Conservation (phyloP, 2,888 invertebrate genomes). For the Erannis defoliaria region DNA sequence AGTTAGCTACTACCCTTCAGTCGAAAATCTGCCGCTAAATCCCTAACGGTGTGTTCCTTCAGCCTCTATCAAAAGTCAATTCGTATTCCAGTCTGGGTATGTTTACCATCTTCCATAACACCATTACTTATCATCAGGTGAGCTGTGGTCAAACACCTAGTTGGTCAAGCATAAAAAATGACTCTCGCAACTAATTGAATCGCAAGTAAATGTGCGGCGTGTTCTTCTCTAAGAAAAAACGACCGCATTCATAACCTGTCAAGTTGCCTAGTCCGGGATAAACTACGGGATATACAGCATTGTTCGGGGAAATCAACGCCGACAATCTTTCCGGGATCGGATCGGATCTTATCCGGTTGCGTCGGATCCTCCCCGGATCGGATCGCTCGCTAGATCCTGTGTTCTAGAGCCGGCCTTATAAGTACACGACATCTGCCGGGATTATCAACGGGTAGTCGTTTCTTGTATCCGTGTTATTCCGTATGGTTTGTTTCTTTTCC, state of each 20-base stretch:
- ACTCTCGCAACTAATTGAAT: conserved; percentile 29
- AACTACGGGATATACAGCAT: conserved; percentile 64
- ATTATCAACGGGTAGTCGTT: conserved; percentile 72
- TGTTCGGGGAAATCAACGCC: conserved; percentile 74
- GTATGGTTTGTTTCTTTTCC: conserved; percentile 62
- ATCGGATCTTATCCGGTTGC: conserved; percentile 61
- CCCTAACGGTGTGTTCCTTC: too few species aligned
- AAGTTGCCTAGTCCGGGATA: conserved; percentile 60
- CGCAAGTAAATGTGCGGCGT: conserved; percentile 18
- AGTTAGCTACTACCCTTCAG: too few species aligned
- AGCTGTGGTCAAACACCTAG: too few species aligned
- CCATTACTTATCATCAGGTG: too few species aligned
- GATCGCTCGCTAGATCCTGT: conserved; percentile 50
- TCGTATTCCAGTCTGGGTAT: too few species aligned
- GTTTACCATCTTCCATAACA: too few species aligned
- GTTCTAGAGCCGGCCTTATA: conserved; percentile 63
- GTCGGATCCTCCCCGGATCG: conserved; percentile 59
- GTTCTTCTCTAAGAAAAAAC: conserved; percentile 36
- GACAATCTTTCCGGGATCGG: conserved; percentile 71
- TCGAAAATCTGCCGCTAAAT: too few species aligned
- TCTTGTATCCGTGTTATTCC: conserved; percentile 61
- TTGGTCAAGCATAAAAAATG: neutral
- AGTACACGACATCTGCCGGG: conserved; percentile 68
- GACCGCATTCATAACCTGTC: conserved; percentile 53
- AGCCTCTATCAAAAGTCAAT: too few species aligned